Base-by-base conservation (phyloP, 2,113 vertebrate species). In the Bambusicola thoracicus region DNA sequence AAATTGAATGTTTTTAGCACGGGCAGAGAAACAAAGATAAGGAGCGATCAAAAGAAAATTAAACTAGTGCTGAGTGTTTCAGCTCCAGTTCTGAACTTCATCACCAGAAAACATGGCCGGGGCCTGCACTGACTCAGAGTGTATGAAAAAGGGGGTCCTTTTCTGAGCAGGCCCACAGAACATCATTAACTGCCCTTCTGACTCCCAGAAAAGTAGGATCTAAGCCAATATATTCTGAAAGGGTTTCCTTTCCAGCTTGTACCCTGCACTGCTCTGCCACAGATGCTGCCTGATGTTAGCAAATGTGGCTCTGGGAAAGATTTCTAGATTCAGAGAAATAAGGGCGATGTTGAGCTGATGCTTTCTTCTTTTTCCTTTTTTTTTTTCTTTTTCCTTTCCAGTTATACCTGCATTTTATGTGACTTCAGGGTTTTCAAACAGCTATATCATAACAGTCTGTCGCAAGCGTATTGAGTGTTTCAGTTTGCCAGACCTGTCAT, bases 401-500 rank as follows among this genome's bases (percentile, higher is more conserved):
- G 68, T 65, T 91, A 69, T 92, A 89, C 94, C 87, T 97, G 94
- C 53, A 62, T 86, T 92, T 93, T 81, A 48, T 91, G 80, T 87
- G 94, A 96, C 94, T 97, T 85, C 38, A 92, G 87, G 87, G 87
- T 92, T 97, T 95, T 97, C 95, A 97, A 96, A 94, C 94, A 97
- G 95, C 95, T 97, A 80, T 90, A 97, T 96, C 89, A 80, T 93
- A 98, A 96, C 96, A 97, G 97, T 98, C 98, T 99, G 98, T 99
- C 85, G 98, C 98, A 99, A 99, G 98, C 90, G 97, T 98, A 98
- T 99, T 99, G 98, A 98, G 98, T 98, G 98, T 99, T 99, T 99
- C 99, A 98, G 99, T 99, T 99, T 99, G 98, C 97, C 98, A 98
- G 97, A 98, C 98, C 97, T 99, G 99, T 99, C 99, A 99, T 98